Evolutionary conservation across 2,113 vertebrate genomes (phyloP).

Genomic region (Sinocyclocheilus maitianheensis): DNA sequence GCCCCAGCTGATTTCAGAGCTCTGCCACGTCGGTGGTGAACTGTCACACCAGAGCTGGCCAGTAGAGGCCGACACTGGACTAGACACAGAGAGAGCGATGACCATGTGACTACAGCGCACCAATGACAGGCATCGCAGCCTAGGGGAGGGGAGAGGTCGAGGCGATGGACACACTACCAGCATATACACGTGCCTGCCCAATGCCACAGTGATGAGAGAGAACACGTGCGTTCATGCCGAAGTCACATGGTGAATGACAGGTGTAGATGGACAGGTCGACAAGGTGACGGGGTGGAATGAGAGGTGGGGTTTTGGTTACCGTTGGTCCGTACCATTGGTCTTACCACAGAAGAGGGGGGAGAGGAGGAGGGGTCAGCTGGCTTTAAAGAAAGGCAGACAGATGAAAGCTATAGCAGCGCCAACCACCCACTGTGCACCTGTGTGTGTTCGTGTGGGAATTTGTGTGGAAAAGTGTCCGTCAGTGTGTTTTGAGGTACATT

Average conservation of each 20-base stretch:
- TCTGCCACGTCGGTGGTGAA: background rate
- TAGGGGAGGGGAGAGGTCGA: background rate
- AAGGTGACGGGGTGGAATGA: constrained; percentile 55
- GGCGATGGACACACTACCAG: constrained; percentile 32
- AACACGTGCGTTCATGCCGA: constrained; percentile 51
- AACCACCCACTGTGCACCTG: constrained; percentile 44
- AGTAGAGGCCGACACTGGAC: constrained; percentile 13
- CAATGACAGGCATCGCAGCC: constrained; percentile 7
- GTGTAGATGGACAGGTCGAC: constrained; percentile 50
- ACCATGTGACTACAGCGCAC: constrained; percentile 38
- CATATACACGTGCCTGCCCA: constrained; percentile 33
- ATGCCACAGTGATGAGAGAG: constrained; percentile 41
- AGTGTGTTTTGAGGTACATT: constrained; percentile 8
- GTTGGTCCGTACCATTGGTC: constrained; percentile 85
- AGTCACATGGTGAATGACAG: constrained; percentile 10
- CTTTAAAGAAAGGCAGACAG: constrained; percentile 99
- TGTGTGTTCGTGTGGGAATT: constrained; percentile 6
- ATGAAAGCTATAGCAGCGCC: constrained; percentile 91
- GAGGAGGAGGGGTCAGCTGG: constrained; percentile 92
- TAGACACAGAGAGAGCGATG: constrained; percentile 29
- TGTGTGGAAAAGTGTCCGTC: constrained; percentile 22
- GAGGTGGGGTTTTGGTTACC: constrained; percentile 70
- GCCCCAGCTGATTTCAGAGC: constrained; percentile 14
- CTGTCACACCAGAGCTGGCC: constrained; percentile 20
- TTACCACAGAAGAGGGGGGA: constrained; percentile 97